phyloP scores from a whole-genome alignment of 2,888 invertebrate species.

The Apocheima hispidaria region DNA sequence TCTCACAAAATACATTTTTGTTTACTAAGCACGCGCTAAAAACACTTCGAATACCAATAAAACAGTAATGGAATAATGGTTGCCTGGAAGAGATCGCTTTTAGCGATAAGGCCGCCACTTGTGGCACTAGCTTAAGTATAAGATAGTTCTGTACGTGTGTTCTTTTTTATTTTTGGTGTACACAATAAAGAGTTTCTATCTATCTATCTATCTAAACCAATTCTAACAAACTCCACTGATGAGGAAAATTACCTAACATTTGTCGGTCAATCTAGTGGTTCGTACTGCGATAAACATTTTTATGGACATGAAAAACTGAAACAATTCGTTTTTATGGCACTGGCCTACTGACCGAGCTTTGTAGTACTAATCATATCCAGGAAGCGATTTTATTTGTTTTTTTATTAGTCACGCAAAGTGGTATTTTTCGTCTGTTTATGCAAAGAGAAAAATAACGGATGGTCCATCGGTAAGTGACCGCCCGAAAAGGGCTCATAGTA shows the following conservation, averaged over 20 bases:
- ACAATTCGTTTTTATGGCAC: slow-evolving; percentile 32
- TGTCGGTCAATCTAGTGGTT: slow-evolving; percentile 31
- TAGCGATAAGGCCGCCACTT: too few relatives aligned
- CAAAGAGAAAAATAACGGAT: background rate
- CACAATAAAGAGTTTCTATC: too few relatives aligned
- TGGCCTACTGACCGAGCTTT: slow-evolving; percentile 29
- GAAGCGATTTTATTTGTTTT: slow-evolving; percentile 14
- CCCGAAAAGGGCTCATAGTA: too few relatives aligned
- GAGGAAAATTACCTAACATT: slow-evolving; percentile 38
- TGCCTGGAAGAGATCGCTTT: too few relatives aligned
- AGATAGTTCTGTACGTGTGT: too few relatives aligned
- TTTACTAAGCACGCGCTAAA: too few relatives aligned
- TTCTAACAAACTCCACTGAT: slow-evolving; percentile 30
- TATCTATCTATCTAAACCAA: slow-evolving; percentile 17
- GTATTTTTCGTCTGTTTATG: slow-evolving; percentile 1
- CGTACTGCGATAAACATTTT: slow-evolving; percentile 35
- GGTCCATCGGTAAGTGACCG: too few relatives aligned
- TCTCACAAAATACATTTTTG: too few relatives aligned
- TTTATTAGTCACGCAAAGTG: slow-evolving; percentile 16
- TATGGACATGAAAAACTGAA: slow-evolving; percentile 37
- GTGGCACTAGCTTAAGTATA: too few relatives aligned
- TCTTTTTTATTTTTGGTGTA: too few relatives aligned
- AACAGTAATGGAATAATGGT: slow-evolving; percentile 1
- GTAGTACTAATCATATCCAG: slow-evolving; percentile 12
- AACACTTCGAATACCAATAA: slow-evolving; percentile 30